Evolutionary conservation across 2,113 vertebrate genomes (phyloP).

Genomic region (Colaptes auratus): DNA sequence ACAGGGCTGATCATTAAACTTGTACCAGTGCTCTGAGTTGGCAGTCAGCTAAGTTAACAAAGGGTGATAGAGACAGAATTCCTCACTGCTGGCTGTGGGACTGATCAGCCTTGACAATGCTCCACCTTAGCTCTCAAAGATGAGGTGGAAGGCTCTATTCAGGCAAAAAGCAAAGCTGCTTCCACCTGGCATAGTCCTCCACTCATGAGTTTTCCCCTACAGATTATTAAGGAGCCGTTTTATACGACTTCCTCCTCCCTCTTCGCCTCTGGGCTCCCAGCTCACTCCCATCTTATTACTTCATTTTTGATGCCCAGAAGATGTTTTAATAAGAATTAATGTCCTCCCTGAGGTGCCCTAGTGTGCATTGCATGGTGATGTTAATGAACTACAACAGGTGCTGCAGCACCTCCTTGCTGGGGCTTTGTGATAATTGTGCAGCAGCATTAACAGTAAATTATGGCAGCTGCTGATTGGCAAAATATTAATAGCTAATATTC

Average conservation of each 20-base stretch:
- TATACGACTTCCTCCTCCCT: not conserved
- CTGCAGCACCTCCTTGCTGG: not conserved
- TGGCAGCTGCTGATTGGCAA: not conserved
- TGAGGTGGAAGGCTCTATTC: not conserved
- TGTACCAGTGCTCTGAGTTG: not conserved
- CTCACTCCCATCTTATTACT: not conserved
- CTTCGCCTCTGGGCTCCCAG: not conserved
- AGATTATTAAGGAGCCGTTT: not conserved
- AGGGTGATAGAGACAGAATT: not conserved
- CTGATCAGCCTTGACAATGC: not conserved
- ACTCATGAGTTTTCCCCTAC: not conserved
- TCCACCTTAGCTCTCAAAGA: not conserved
- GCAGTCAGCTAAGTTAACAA: not conserved
- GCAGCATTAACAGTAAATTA: not conserved
- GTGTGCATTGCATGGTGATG: not conserved
- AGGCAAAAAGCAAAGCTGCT: not conserved
- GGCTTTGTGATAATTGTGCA: not conserved
- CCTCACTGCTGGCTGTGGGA: not conserved
- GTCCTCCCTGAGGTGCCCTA: not conserved
- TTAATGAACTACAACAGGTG: not conserved
- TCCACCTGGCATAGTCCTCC: not conserved
- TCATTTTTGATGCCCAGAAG: not conserved
- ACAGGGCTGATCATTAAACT: slow-evolving; percentile 15
- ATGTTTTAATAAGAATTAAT: not conserved
- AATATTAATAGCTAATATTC: not conserved